Evolutionary conservation across 1,140 invertebrate genomes (phyloP).

Genomic region (Drosophila paulistorum): DNA sequence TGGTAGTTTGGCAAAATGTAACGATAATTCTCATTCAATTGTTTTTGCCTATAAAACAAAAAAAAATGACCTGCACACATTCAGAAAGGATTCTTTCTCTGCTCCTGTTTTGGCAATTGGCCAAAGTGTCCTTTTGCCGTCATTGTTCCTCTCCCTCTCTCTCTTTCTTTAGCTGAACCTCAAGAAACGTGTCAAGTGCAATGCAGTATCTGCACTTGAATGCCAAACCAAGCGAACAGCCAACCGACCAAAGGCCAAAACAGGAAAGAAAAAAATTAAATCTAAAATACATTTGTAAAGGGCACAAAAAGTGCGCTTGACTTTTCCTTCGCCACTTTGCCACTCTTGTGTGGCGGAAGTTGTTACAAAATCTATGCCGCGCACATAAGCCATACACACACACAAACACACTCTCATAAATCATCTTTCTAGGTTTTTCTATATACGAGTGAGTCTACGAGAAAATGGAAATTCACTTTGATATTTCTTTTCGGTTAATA

Average conservation of each 20-base stretch:
- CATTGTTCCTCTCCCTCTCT: neutral
- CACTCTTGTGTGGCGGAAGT: slow-evolving; percentile 2
- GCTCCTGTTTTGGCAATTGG: neutral
- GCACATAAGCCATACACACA: slow-evolving; percentile 5
- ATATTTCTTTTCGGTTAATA: neutral
- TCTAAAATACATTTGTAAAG: slow-evolving; percentile 44
- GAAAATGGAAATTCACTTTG: slow-evolving; percentile 10
- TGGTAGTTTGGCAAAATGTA: slow-evolving; percentile 34
- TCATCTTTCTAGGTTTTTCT: neutral
- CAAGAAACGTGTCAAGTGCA: slow-evolving; percentile 71
- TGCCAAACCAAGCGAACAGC: slow-evolving; percentile 18
- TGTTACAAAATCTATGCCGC: slow-evolving; percentile 11
- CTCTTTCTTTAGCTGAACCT: neutral
- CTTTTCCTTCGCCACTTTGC: slow-evolving; percentile 1
- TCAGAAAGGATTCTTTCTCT: slow-evolving; percentile 13
- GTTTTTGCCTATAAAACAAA: slow-evolving; percentile 56
- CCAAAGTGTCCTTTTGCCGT: neutral
- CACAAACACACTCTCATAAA: slow-evolving; percentile 3
- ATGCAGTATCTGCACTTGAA: slow-evolving; percentile 60
- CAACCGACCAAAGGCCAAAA: neutral
- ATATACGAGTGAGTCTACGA: neutral
- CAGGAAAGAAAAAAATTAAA: slow-evolving; percentile 22
- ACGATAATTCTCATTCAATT: slow-evolving; percentile 52
- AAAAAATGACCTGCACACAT: slow-evolving; percentile 63
- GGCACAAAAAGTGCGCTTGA: slow-evolving; percentile 27